Evolutionary conservation across 2,888 invertebrate genomes (phyloP).

Genomic region (Ochropleura plecta): DNA sequence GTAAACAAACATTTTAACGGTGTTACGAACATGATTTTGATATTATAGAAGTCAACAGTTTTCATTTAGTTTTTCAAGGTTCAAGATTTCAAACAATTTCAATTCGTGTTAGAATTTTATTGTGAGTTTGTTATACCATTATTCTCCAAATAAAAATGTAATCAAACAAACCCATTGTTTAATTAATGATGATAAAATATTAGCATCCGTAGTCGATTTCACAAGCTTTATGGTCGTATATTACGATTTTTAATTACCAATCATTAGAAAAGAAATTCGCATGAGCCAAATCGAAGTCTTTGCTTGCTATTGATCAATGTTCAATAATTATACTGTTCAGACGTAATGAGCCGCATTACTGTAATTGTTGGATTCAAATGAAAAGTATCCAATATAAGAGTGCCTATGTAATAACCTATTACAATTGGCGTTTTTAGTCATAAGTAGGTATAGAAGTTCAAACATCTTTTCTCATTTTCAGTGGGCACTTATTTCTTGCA

Average conservation of each 20-base stretch:
- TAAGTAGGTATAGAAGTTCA: background rate
- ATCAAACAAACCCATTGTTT: constrained; percentile 16
- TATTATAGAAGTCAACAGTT: background rate
- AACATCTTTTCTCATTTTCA: background rate
- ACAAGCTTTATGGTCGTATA: constrained; percentile 24
- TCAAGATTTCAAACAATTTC: background rate
- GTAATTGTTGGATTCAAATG: constrained; percentile 25
- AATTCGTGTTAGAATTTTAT: constrained; percentile 3
- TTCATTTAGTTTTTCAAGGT: background rate
- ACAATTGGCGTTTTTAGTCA: background rate
- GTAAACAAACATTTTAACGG: background rate
- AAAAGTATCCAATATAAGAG: constrained; percentile 18
- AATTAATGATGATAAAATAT: constrained; percentile 13
- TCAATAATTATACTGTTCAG: constrained; percentile 39
- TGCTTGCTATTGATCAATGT: constrained; percentile 42
- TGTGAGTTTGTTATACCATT: background rate
- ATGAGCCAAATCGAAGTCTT: constrained; percentile 25
- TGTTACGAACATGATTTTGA: background rate
- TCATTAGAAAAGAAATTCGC: constrained; percentile 46
- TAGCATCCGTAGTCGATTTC: constrained; percentile 32
- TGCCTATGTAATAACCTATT: background rate
- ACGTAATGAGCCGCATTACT: constrained; percentile 37
- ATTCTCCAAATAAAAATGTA: constrained; percentile 14
- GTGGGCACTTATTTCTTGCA: background rate
- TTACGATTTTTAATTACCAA: constrained; percentile 37